Conservation (phyloP, 2,113 vertebrate species). For the Gavialis gangeticus region DNA sequence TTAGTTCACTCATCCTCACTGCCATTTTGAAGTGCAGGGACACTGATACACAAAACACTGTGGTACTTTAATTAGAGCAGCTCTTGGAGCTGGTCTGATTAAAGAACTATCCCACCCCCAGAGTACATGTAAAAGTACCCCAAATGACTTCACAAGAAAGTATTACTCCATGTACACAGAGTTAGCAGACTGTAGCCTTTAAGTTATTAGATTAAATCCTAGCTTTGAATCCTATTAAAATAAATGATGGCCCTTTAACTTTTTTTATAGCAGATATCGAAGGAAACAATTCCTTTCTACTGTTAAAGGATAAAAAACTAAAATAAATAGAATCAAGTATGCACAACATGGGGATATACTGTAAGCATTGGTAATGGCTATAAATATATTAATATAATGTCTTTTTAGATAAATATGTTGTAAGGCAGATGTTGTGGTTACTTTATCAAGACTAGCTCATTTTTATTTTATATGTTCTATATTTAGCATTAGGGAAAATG, state of each 20-base stretch:
- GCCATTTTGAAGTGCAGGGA: too few relatives aligned
- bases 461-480: slow-evolving; percentile 26
- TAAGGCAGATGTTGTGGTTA: background rate
- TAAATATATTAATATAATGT: background rate
- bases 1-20: too few relatives aligned
- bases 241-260: background rate
- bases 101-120: too few relatives aligned
- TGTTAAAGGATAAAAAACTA: background rate
- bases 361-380: background rate
- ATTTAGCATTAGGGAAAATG: slow-evolving; percentile 50
- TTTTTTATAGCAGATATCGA: background rate
- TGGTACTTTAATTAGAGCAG: too few relatives aligned
- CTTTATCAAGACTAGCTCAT: background rate
- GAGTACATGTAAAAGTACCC: too few relatives aligned
- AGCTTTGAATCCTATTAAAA: background rate
- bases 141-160: background rate
- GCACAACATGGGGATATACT: background rate
- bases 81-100: too few relatives aligned
- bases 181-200: background rate
- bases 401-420: slow-evolving; percentile 1
- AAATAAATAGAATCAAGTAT: background rate
- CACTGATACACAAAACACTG: too few relatives aligned
- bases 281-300: background rate
- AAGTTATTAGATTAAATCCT: background rate
- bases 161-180: background rate